phyloP scores from a whole-genome alignment of 2,888 invertebrate genomes.

The Drosophila ezoana region DNA sequence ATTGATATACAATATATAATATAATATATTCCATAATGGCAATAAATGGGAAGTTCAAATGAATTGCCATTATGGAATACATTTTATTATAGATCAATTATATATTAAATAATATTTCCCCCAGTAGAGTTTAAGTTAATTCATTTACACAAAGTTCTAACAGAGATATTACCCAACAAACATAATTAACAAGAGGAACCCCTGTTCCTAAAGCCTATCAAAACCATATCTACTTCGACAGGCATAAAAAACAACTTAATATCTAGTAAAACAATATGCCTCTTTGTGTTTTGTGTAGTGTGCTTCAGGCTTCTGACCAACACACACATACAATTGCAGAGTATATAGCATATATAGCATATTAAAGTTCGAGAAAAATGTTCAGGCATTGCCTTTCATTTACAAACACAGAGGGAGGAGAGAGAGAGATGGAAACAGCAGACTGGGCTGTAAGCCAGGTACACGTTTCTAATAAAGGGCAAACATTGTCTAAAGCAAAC shows the following conservation, averaged over 20 bases:
- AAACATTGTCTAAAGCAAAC: constrained; percentile 70
- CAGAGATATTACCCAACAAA: too few relatives aligned
- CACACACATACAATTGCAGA: neutral
- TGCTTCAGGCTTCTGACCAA: neutral
- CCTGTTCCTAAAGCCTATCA: too few relatives aligned
- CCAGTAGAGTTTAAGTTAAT: too few relatives aligned
- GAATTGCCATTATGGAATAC: too few relatives aligned
- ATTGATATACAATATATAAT: too few relatives aligned
- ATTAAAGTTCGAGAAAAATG: constrained; percentile 33
- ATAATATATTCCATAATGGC: too few relatives aligned
- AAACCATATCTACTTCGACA: neutral
- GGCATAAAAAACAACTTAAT: neutral
- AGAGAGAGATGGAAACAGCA: neutral
- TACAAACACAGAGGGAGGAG: constrained; percentile 17
- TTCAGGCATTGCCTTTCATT: constrained; percentile 23
- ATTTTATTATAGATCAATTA: too few relatives aligned
- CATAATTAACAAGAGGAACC: too few relatives aligned
- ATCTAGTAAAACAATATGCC: neutral
- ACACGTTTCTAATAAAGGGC: constrained; percentile 70
- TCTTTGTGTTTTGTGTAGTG: neutral
- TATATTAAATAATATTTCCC: too few relatives aligned
- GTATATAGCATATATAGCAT: constrained; percentile 7
- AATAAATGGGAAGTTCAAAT: too few relatives aligned
- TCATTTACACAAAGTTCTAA: too few relatives aligned
- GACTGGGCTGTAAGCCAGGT: constrained; percentile 29